phyloP scores from a whole-genome alignment of 1,140 invertebrate species.

The Dendroctonus ponderosae region DNA sequence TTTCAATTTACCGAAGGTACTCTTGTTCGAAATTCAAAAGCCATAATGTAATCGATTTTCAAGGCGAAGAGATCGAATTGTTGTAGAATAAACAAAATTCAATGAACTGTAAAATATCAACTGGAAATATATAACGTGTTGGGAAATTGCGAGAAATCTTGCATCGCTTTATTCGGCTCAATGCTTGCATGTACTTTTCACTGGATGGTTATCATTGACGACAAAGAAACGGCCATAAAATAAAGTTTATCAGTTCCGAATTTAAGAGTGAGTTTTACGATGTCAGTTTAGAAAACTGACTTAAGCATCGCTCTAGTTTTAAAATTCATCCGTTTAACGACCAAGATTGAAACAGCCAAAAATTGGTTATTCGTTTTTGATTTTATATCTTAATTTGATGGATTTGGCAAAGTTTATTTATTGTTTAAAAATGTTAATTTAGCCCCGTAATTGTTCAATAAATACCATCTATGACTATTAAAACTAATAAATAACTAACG shows the following conservation, averaged over 20 bases:
- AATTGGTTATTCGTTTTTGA: no score
- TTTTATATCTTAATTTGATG: no score
- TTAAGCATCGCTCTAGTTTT: no score
- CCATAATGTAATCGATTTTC: slow-evolving; percentile 24
- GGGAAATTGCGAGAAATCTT: slow-evolving; percentile 26
- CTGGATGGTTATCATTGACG: slow-evolving; percentile 9
- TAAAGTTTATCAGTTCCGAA: background rate
- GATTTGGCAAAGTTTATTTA: no score
- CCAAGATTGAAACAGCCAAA: no score
- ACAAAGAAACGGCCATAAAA: background rate
- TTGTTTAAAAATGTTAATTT: no score
- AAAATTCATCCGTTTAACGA: no score
- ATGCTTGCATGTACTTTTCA: slow-evolving; percentile 12
- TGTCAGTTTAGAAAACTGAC: no score
- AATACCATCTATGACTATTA: no score
- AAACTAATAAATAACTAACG: no score
- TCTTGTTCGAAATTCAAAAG: slow-evolving; percentile 15
- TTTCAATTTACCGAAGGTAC: slow-evolving; percentile 1
- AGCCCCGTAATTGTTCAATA: no score
- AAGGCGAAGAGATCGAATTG: slow-evolving; percentile 14
- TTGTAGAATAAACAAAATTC: slow-evolving; percentile 30
- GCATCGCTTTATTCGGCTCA: slow-evolving; percentile 22
- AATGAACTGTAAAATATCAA: slow-evolving; percentile 22
- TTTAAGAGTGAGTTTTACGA: no score
- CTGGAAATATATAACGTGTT: slow-evolving; percentile 23